Base-by-base conservation (phyloP, 2,888 invertebrate species). In the Drosophila affinis region DNA sequence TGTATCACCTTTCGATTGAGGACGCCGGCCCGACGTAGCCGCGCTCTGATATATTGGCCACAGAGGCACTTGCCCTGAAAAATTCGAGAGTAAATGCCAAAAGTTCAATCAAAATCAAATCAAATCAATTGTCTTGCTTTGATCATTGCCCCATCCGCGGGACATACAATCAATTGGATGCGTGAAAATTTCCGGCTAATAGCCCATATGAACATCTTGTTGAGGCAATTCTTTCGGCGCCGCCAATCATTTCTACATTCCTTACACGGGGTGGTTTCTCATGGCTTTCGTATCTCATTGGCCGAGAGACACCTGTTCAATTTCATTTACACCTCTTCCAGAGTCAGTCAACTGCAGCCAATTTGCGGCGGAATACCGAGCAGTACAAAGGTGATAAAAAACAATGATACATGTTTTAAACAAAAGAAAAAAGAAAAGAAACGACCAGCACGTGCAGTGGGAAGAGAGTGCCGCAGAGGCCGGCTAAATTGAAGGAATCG, bases 1-100 rank as follows among this genome's bases (percentile, higher is more conserved):
- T 94, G 95, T 34, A 94, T 94, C 74, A 96, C 94, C 92, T 96
- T 97, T 78, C 95, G 95, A 77, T 94, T 95, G 84, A 96, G 95
- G 53, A 95, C 93, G 1, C 95, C 95, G 1, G 96, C 95, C 56
- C 97, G 94, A 76, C 96, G 94, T 77, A 96, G 93, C 62, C 96
- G 94, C 44, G 94, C 94, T 75, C 95, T 94, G 55, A 97, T 95
- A 89, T 96, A 97, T 83, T 96, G 95, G 4, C 95, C 94, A 88
- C 96, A 96, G 5, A 97, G 92, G 27, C 95, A 95, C 68, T 95
- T 94, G 58, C 96, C 96, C 94, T 92, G 74, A 52, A 65, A 27
- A 7, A 59, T 14, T 39, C 3, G 7, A 39, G 7, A 60, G 46
- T 5, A 58, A 59, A 60, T 70, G 55, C 47, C 55, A 62, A 64